phyloP scores from a whole-genome alignment of 2,888 invertebrate genomes.

The Diarsia brunnea region DNA sequence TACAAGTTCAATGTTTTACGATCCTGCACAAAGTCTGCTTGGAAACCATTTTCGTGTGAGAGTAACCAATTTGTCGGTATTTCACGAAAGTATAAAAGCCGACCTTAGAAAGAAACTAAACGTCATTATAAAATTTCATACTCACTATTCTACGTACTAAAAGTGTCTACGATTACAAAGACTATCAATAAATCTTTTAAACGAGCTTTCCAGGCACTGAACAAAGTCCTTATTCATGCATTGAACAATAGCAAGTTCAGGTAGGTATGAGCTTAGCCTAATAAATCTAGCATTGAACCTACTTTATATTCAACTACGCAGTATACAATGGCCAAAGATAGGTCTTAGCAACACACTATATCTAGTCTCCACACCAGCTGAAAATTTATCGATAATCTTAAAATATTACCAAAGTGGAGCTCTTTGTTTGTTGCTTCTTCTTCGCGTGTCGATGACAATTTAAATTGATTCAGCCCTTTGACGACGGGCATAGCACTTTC shows the following conservation, averaged over 20 bases:
- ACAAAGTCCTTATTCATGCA: constrained; percentile 21
- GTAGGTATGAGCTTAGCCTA: constrained; percentile 4
- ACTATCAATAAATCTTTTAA: constrained; percentile 30
- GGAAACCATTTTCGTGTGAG: background rate
- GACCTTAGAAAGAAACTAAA: background rate
- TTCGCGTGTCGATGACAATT: too few relatives aligned
- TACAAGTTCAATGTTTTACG: background rate
- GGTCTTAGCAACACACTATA: too few relatives aligned
- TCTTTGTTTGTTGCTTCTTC: too few relatives aligned
- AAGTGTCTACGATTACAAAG: constrained; percentile 18
- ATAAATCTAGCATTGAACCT: constrained; percentile 38
- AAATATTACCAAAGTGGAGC: too few relatives aligned
- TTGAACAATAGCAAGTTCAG: constrained; percentile 35
- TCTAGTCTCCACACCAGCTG: background rate
- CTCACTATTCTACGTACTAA: background rate
- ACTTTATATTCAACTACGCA: constrained; percentile 16
- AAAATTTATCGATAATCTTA: background rate
- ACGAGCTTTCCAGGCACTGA: constrained; percentile 8
- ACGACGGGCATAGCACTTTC: too few relatives aligned
- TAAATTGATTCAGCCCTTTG: too few relatives aligned
- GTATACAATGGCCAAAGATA: too few relatives aligned
- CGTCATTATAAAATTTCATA: background rate
- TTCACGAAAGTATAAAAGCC: background rate
- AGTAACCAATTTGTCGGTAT: background rate
- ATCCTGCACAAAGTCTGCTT: background rate